Percentiles rank a stretch among this genome's conserved stretches.
Conservation (phyloP, 2,113 vertebrate species). For the Aythya baeri region DNA sequence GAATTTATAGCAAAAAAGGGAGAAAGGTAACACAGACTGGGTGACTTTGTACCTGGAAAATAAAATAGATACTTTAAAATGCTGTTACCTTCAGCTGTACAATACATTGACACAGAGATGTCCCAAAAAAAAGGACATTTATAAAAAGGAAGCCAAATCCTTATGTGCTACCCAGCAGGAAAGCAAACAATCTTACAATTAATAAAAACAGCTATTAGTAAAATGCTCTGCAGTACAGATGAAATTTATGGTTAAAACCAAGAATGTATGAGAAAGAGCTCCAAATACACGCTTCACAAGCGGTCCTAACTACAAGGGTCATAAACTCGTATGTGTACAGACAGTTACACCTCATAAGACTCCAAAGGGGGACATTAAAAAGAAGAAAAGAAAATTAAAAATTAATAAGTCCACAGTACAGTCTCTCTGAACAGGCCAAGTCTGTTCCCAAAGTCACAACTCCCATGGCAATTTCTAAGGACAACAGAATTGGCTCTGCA, state of each 20-base stretch:
- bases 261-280: not conserved
- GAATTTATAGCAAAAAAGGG: constrained; percentile 78
- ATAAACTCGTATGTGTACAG: not conserved
- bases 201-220: not conserved
- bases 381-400: constrained; percentile 14
- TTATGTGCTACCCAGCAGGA: not conserved
- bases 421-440: not conserved
- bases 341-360: not conserved
- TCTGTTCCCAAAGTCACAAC: not conserved
- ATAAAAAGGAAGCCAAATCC: constrained; percentile 13
- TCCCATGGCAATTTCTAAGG: not conserved
- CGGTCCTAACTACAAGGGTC: not conserved
- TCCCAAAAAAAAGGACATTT: constrained; percentile 38
- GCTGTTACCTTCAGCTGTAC: constrained; percentile 32
- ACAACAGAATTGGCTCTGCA: not conserved
- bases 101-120: constrained; percentile 27
- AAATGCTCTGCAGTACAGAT: not conserved
- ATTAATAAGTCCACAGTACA: constrained; percentile 6
- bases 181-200: constrained; percentile 1
- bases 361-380: not conserved
- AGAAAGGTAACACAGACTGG: constrained; percentile 17
- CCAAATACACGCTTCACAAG: not conserved
- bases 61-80: constrained; percentile 66
- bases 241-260: constrained; percentile 27
- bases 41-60: constrained; percentile 73